Conservation (phyloP, 2,797 vertebrate species). For the Tapera naevia region DNA sequence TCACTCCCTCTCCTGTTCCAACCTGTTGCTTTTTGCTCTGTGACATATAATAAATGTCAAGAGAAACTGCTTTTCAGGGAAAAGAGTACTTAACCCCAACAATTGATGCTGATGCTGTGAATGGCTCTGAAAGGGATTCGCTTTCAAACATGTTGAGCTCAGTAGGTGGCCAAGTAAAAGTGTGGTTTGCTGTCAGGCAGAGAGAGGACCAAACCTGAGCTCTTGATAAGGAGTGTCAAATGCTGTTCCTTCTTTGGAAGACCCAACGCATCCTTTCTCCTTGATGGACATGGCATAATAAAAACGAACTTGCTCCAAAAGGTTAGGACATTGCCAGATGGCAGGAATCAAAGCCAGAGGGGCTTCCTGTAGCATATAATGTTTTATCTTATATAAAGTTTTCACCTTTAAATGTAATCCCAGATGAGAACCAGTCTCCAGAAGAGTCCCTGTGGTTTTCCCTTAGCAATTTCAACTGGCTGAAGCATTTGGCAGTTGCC, state of each 20-base stretch:
- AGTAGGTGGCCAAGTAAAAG: background rate
- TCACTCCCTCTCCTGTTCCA: slow-evolving; percentile 25
- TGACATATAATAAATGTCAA: slow-evolving; percentile 1
- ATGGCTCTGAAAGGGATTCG: background rate
- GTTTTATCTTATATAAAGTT: background rate
- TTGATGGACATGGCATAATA: background rate
- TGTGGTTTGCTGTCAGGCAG: background rate
- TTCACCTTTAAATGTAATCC: background rate
- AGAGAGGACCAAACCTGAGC: background rate
- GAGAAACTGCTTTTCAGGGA: background rate
- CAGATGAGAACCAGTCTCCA: background rate
- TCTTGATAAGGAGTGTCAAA: background rate
- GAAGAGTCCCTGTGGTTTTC: background rate
- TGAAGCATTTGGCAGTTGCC: background rate
- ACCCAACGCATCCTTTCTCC: background rate
- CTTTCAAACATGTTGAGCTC: background rate
- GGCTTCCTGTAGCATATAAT: background rate
- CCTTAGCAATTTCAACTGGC: background rate
- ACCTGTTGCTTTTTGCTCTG: slow-evolving; percentile 14
- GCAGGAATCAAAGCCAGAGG: background rate
- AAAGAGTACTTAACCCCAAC: background rate
- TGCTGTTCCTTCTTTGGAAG: background rate
- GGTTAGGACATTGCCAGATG: background rate
- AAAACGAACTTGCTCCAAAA: background rate
- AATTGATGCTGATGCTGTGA: background rate